These are phyloP conservation scores for Empidonax alnorum DNA, from an alignment of 2,113 vertebrate genomes.

Conservation along the genomic window DNA sequence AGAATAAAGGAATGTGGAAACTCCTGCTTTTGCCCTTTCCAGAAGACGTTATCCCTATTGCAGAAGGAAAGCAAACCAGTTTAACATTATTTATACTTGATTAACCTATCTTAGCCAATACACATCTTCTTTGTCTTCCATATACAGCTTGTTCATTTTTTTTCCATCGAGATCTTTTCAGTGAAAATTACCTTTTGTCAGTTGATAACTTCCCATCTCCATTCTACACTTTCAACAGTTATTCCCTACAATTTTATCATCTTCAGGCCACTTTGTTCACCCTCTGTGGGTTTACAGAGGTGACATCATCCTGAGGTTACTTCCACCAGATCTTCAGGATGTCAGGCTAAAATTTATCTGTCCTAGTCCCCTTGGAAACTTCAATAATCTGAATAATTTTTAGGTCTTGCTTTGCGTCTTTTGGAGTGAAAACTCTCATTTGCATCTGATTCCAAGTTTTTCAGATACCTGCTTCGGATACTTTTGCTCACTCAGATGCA, in stretches of 20 bases:
- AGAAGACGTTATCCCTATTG: background rate
- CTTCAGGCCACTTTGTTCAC: background rate
- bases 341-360: background rate
- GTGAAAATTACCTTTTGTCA: background rate
- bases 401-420: background rate
- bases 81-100: background rate
- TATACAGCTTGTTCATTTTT: background rate
- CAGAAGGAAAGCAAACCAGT: background rate
- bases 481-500: background rate
- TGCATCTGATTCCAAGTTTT: background rate
- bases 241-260: background rate
- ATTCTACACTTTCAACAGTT: background rate
- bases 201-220: background rate
- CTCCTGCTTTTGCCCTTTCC: background rate
- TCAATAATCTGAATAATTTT: background rate
- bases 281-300: background rate
- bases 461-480: background rate
- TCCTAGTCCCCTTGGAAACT: background rate
- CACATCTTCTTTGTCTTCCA: background rate
- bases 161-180: background rate
- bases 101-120: background rate
- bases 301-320: background rate
- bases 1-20: background rate
- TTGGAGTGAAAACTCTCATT: background rate
- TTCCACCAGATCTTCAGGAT: background rate